phyloP scores from a whole-genome alignment of 2,888 invertebrate species.

The Rhagonycha lutea region DNA sequence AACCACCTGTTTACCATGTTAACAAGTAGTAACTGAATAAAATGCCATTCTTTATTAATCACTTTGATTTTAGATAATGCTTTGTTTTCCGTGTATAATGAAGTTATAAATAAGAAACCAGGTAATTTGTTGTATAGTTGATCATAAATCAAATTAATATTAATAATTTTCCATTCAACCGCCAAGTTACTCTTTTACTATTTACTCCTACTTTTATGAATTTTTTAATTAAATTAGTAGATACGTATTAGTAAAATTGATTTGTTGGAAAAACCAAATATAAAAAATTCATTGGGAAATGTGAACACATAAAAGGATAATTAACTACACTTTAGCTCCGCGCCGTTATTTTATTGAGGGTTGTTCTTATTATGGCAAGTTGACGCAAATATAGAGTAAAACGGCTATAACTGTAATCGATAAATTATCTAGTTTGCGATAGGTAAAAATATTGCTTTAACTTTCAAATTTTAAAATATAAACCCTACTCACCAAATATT shows the following conservation, averaged over 20 bases:
- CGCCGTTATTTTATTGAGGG: neutral
- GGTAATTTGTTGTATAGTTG: neutral
- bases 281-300: neutral
- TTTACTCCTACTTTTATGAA: neutral
- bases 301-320: neutral
- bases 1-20: slow-evolving; percentile 3
- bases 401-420: slow-evolving; percentile 2
- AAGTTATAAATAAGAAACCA: neutral
- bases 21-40: slow-evolving; percentile 3
- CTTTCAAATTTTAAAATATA: neutral
- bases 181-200: neutral
- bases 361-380: neutral
- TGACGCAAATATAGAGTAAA: neutral
- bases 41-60: slow-evolving; percentile 4
- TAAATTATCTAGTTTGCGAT: neutral
- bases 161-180: neutral
- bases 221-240: neutral
- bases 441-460: neutral
- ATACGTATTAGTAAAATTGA: neutral
- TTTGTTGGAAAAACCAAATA: neutral
- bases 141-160: neutral
- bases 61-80: neutral
- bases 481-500: slow-evolving; percentile 22
- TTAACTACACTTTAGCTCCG: neutral
- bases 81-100: neutral